A percentile compares a stretch with the other conserved stretches of the same genome.
phyloP scores from a whole-genome alignment of 2,113 vertebrate species.

The Syrrhaptes paradoxus region DNA sequence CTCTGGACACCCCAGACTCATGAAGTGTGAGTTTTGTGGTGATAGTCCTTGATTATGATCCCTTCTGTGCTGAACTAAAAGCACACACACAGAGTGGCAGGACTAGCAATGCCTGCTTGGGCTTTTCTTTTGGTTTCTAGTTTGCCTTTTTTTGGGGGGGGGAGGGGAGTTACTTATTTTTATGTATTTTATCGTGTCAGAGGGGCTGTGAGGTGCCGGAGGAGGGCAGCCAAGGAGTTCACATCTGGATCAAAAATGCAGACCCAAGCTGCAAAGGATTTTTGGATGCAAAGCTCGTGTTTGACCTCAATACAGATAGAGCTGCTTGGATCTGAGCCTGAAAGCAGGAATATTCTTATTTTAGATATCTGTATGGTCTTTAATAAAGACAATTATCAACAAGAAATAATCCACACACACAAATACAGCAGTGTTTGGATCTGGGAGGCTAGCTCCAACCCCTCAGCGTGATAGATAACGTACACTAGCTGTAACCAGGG shows the following conservation, averaged over 20 bases:
- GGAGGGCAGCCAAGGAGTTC: background rate
- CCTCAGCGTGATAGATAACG: rapidly evolving
- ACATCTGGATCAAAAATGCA: background rate
- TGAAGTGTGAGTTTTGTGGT: background rate
- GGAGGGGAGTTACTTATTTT: background rate
- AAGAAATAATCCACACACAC: background rate
- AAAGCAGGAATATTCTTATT: background rate
- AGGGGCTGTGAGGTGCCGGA: background rate
- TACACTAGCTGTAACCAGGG: background rate
- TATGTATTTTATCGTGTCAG: background rate
- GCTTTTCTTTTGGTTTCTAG: background rate
- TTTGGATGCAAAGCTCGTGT: background rate
- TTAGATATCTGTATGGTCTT: background rate
- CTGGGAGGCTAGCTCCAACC: background rate
- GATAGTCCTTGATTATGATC: background rate
- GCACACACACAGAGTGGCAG: background rate
- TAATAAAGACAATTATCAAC: background rate
- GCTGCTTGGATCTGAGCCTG: background rate
- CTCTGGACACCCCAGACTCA: rapidly evolving
- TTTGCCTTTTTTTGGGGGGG: background rate
- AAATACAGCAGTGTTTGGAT: background rate
- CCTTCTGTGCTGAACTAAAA: background rate
- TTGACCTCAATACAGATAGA: background rate
- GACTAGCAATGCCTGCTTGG: rapidly evolving
- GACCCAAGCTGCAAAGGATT: background rate